Conservation (phyloP, 1,140 invertebrate species). For the Pararge aegeria region DNA sequence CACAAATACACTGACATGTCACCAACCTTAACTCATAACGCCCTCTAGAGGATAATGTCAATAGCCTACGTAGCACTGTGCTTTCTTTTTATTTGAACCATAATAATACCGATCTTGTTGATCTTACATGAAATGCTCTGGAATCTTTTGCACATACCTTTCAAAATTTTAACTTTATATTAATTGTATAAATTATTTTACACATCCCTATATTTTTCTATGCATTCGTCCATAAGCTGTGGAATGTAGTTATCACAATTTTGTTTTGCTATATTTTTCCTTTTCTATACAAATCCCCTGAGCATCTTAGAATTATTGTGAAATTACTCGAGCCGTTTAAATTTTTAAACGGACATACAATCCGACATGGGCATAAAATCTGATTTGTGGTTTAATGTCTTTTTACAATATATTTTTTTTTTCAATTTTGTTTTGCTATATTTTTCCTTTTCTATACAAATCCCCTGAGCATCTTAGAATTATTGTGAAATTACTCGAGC, state of each 20-base stretch:
- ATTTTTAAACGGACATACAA: conserved; percentile 12
- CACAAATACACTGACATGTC: conserved; percentile 29
- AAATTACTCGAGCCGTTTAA: conserved; percentile 22
- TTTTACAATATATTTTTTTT: too few species aligned
- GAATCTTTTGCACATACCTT: conserved; percentile 1
- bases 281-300: conserved; percentile 24
- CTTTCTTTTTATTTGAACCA: conserved; percentile 38
- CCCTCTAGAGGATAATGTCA: conserved; percentile 11
- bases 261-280: conserved; percentile 27
- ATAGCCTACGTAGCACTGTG: conserved; percentile 47
- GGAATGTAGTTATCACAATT: conserved; percentile 25
- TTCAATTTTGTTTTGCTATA: conserved; percentile 30
- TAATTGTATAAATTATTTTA: conserved; percentile 9
- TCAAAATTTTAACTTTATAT: neutral
- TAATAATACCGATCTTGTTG: neutral
- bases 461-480: conserved; percentile 35
- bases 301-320: conserved; percentile 43
- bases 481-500: conserved; percentile 36
- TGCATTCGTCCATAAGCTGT: conserved; percentile 26
- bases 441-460: conserved; percentile 22
- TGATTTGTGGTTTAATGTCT: conserved; percentile 33
- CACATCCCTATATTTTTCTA: conserved; percentile 20
- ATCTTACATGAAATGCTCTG: neutral
- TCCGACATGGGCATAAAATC: conserved; percentile 1
- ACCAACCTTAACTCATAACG: conserved; percentile 20